Evolutionary conservation across 1,140 invertebrate species (phyloP), one percentile per base, ranked within the genome.

Genomic region (Adoxophyes honmai): DNA sequence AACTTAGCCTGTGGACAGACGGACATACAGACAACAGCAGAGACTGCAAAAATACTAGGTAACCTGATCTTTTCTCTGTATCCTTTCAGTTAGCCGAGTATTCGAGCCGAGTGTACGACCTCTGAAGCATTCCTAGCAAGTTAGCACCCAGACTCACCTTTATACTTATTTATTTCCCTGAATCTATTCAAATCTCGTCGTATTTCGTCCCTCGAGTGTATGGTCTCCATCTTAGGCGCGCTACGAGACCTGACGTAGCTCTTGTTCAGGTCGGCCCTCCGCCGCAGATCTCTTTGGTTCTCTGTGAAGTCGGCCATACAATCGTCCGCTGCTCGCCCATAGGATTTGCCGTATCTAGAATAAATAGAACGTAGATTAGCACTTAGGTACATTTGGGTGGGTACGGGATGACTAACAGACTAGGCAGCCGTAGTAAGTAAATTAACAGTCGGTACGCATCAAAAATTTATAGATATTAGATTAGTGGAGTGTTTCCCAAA

Each of bases 251-350:
- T 66, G 0, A 81, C 66, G 35, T 87, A 88, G 56, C 88, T 88
- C 57, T 90, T 90, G 8, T 89, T 90, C 1, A 90, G 78, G 44
- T 91, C 89, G 10, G 89, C 85, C 64, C 90, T 87, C 1, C 86
- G 77, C 64, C 88, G 81, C 28, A 92, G 51, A 66, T 92, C 91
- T 4, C 76, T 86, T 78, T 93, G 92, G 54, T 89, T 86, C 13
- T 89, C 87, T 0, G 85, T 83, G 84, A 94, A 94, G 59, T 94
- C 92, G 34, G 89, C 89, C 68, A 93, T 92, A 63, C 93, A 93
- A 68, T 93, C 93, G 75, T 94, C 93, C 1, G 93, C 93, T 4
- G 93, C 91, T 62, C 90, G 90, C 62, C 91, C 91, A 69, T 94
- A 94, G 1, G 94, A 92, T 77, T 93, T 91, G 6, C 94, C 94